A percentile compares a stretch with the other conserved stretches of the same genome.
phyloP scores from a whole-genome alignment of 2,888 invertebrate species.

The Drosophila sordidapex region DNA sequence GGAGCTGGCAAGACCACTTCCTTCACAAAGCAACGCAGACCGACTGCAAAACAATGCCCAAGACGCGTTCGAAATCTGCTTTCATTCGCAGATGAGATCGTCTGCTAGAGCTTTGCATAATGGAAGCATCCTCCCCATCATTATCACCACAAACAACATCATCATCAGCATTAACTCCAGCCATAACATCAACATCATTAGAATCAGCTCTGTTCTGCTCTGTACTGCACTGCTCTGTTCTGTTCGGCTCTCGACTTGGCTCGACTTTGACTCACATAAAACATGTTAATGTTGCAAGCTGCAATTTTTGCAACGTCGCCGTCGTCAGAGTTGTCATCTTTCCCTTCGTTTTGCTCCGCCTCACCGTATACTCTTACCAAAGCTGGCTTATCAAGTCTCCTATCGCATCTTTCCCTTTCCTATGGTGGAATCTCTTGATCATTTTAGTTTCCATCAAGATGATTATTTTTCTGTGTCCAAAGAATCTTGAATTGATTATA shows the following conservation, averaged over 20 bases:
- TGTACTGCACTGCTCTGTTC: neutral
- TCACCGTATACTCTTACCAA: conserved; percentile 34
- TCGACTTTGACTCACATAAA: conserved; percentile 49
- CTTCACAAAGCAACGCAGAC: conserved; percentile 28
- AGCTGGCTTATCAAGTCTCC: neutral
- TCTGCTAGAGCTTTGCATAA: conserved; percentile 25
- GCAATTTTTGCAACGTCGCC: conserved; percentile 54
- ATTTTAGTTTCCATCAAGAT: neutral
- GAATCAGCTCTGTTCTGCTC: conserved; percentile 10
- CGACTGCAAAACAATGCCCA: conserved; percentile 14
- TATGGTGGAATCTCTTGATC: neutral
- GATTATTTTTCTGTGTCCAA: neutral
- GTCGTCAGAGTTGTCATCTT: conserved; percentile 25
- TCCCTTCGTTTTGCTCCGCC: conserved; percentile 15
- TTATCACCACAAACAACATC: conserved; percentile 7
- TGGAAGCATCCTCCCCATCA: conserved; percentile 30
- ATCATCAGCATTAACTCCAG: conserved; percentile 2
- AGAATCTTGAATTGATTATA: neutral
- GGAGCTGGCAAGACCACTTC: conserved; percentile 46
- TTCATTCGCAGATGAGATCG: conserved; percentile 43
- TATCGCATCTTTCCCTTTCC: neutral
- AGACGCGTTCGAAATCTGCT: conserved; percentile 12
- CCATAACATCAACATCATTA: conserved; percentile 3
- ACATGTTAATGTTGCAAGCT: conserved; percentile 77
- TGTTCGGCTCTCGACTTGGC: conserved; percentile 14